These are phyloP conservation scores for Otocyon megalotis DNA, from an alignment of 2,113 vertebrate genomes.

Conservation along the genomic window DNA sequence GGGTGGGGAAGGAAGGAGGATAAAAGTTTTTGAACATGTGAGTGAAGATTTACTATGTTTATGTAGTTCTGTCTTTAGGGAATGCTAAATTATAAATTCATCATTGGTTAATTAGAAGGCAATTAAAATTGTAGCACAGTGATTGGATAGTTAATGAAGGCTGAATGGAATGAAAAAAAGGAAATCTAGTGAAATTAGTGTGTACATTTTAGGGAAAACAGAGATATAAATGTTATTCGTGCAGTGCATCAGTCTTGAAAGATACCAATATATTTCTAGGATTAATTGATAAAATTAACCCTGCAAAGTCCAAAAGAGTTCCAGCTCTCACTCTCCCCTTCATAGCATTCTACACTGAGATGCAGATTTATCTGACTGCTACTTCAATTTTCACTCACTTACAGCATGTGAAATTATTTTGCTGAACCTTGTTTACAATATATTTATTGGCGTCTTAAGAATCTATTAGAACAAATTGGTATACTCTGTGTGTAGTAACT, in stretches of 20 bases:
- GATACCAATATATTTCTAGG: slow-evolving; percentile 23
- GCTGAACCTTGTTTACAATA: slow-evolving; percentile 65
- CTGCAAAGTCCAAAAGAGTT: slow-evolving; percentile 27
- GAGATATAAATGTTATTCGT: slow-evolving; percentile 58
- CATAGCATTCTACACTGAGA: slow-evolving; percentile 49
- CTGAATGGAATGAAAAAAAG: slow-evolving; percentile 56
- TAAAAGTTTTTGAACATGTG: slow-evolving; percentile 59
- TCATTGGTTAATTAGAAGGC: slow-evolving; percentile 76
- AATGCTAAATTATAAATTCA: slow-evolving; percentile 68
- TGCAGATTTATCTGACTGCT: slow-evolving; percentile 56
- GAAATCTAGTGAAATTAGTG: slow-evolving; percentile 62
- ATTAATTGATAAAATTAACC: slow-evolving; percentile 65
- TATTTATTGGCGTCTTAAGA: slow-evolving; percentile 61
- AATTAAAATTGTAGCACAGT: slow-evolving; percentile 71
- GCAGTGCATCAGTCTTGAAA: slow-evolving; percentile 41
- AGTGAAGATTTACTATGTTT: slow-evolving; percentile 65
- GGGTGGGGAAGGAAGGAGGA: background rate
- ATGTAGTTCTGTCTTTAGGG: slow-evolving; percentile 65
- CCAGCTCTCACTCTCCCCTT: background rate
- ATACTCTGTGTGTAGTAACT: slow-evolving; percentile 50
- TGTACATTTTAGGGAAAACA: slow-evolving; percentile 63
- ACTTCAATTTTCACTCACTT: slow-evolving; percentile 61
- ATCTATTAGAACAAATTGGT: slow-evolving; percentile 51
- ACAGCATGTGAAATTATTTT: slow-evolving; percentile 68
- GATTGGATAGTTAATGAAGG: slow-evolving; percentile 74